Evolutionary conservation across 2,113 vertebrate genomes (phyloP), one percentile per base, ranked within the genome.

Genomic region (Elaphurus davidianus): DNA sequence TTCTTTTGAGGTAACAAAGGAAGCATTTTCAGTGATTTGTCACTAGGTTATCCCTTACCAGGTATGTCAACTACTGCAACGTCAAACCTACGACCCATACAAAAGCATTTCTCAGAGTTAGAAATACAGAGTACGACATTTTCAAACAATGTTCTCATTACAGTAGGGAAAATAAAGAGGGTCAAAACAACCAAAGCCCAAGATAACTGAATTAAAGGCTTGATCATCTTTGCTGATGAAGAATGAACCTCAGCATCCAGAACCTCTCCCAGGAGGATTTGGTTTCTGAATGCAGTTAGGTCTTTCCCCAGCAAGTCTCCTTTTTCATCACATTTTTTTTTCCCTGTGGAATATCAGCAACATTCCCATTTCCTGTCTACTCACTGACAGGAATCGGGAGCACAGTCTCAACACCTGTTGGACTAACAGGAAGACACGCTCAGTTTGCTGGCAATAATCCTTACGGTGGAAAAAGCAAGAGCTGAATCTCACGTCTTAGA

Each of bases 61-160:
- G 57, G 64, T 82, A 45, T 62, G 87, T 64, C 90, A 96, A 59
- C 88, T 64, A 85, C 47, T 76, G 28, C 55, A 64, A 74, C 7
- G 36, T 96, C 97, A 94, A 71, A 71, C 64, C 92, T 36, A 96
- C 90, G 83, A 95, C 47, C 88, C 83, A 76, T 76, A 96, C 62
- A 98, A 59, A 92, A 90, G 62, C 86, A 93, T 57, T 89, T 98
- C 82, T 79, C 85, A 91, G 94, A 96, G 71, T 95, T 57, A 97
- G 83, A 97, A 74, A 96, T 89, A 98, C 94, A 98, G 67, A 97
- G 67, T 7, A 89, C 36, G 87, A 95, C 93, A 95, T 92, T 95
- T 95, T 40, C 79, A 97, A 96, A 97, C 97, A 96, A 85, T 0
- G 27, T 43, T 92, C 90, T 94, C 23, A 83, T 95, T 97, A 97